Base-by-base conservation (phyloP, 2,797 vertebrate genomes). In the Chelmon rostratus region DNA sequence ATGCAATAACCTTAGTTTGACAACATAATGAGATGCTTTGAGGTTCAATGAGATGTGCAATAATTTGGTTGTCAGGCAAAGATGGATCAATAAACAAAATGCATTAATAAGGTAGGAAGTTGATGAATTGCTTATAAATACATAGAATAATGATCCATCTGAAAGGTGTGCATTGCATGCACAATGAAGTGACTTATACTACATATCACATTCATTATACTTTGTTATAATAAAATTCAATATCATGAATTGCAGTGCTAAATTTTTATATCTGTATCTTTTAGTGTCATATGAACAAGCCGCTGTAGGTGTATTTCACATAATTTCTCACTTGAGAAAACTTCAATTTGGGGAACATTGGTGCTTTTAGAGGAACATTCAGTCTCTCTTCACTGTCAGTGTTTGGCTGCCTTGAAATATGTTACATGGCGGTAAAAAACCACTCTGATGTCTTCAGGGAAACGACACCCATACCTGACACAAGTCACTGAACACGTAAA, bases 401-500 rank as follows among this genome's bases (percentile, higher is more conserved):
- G 42, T 64, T 8, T 18, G 18, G 31, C 9, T 42, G 47, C 21
- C 10, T 44, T 33, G 9, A 70, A 31, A 73, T 9, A n/a, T 28
- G 68, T 76, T 52, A 49, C 68, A 78, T 9, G 46, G 12, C 63
- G 58, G 35, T 44, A 31, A 63, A 68, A 78, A 68, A n/a, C 28
- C 46, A 66, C 73, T 68, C 33, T n/a, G 13, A 31, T 42, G 5
- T 52, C 57, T 33, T 68, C 62, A 46, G 38, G 57, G 62, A 70
- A 13, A 38, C 23, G 68, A 11, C 71, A 71, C 77, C 64, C 44
- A 33, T 21, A 64, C 71, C 63, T 64, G n/a, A 33, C 19, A 76
- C 46, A 40, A 58, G 40, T 49, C 53, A 67, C 63, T n/a, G 25
- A 70, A 74, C 56, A 68, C 5, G 16, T 38, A 49, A 75, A 74